phyloP scores from a whole-genome alignment of 2,113 vertebrate species.

The Formicarius rufipectus region DNA sequence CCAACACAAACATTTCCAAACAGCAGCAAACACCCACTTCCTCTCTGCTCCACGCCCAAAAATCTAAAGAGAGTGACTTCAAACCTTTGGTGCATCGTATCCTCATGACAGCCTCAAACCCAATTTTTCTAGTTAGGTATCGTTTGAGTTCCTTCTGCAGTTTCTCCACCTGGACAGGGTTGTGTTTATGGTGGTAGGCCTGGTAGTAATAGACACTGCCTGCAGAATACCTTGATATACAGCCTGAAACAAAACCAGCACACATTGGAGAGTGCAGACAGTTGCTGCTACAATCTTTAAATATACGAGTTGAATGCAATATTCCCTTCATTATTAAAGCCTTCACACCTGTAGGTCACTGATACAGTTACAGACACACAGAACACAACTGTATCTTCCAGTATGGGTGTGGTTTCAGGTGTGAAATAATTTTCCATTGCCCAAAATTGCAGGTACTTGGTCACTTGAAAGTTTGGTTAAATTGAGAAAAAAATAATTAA shows the following conservation, averaged over 20 bases:
- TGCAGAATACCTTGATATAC: slow-evolving; percentile 95
- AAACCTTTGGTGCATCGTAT: slow-evolving; percentile 97
- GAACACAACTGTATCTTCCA: neutral
- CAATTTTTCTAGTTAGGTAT: slow-evolving; percentile 94
- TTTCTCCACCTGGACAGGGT: slow-evolving; percentile 88
- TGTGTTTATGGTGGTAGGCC: slow-evolving; percentile 92
- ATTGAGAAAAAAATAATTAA: neutral
- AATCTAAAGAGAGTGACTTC: neutral
- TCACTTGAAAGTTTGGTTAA: neutral
- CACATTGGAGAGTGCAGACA: neutral
- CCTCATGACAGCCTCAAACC: slow-evolving; percentile 97
- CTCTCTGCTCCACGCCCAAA: accelerated
- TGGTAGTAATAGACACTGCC: slow-evolving; percentile 88
- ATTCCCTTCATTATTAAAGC: neutral
- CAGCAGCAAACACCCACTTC: neutral
- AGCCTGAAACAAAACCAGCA: slow-evolving; percentile 77
- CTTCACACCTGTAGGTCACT: neutral
- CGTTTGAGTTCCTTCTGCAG: slow-evolving; percentile 92
- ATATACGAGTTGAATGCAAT: neutral
- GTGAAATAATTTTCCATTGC: neutral
- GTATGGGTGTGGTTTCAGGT: neutral
- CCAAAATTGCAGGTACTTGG: neutral
- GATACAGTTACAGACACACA: neutral
- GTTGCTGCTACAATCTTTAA: neutral
- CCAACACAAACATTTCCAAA: neutral